Evolutionary conservation across 1,140 invertebrate genomes (phyloP).

Genomic region (Brachionus sp.): DNA sequence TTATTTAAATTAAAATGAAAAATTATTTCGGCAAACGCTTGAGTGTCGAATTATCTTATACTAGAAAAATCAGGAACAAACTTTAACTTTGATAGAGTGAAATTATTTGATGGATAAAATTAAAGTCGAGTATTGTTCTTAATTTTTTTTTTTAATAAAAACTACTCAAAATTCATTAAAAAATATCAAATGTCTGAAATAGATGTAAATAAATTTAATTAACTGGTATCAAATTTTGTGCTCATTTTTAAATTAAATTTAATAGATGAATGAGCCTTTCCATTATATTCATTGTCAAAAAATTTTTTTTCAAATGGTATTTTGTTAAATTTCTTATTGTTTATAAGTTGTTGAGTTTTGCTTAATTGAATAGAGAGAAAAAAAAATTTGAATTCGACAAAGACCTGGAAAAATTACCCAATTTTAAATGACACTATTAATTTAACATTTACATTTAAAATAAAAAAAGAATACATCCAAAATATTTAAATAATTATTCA

Average conservation of each 20-base stretch:
- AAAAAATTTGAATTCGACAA: no score
- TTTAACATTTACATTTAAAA: not conserved
- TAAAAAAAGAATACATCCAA: not conserved
- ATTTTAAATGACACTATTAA: not conserved
- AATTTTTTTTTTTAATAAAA: not conserved
- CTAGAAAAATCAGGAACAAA: not conserved
- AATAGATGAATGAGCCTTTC: not conserved
- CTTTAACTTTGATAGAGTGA: not conserved
- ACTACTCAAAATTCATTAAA: not conserved
- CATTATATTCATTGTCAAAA: not conserved
- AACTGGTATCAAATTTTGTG: not conserved
- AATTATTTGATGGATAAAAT: not conserved
- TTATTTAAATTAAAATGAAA: not conserved
- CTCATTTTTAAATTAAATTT: not conserved
- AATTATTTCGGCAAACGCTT: not conserved
- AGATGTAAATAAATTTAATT: not conserved
- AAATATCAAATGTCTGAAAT: constrained; percentile 2
- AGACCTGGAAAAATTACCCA: not conserved
- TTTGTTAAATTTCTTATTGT: not conserved
- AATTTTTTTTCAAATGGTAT: not conserved
- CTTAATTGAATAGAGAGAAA: not conserved
- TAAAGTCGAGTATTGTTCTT: not conserved
- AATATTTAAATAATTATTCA: not conserved
- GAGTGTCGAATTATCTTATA: not conserved
- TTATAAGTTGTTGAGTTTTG: not conserved